These are phyloP conservation scores for Bursaphelenchus mucronatus DNA, from an alignment of 1,140 invertebrate species.

Conservation along the genomic window DNA sequence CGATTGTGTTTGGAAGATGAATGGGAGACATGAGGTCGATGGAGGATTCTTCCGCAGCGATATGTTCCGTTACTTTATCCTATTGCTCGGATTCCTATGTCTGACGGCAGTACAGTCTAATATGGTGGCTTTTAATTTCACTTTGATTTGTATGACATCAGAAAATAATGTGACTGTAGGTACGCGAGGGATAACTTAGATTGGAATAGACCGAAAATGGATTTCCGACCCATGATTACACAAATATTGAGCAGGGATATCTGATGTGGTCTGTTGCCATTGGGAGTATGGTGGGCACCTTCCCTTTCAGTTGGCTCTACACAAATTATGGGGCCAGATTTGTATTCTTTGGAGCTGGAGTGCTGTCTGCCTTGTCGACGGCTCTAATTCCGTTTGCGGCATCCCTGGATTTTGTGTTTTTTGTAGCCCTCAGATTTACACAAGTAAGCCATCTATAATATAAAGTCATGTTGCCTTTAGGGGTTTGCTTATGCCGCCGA, in stretches of 20 bases:
- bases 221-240: constrained; percentile 13
- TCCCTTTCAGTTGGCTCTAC: constrained; percentile 40
- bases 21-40: no score
- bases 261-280: constrained; percentile 34
- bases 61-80: constrained; percentile 22
- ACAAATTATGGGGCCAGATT: constrained; percentile 36
- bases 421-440: constrained; percentile 29
- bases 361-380: constrained; percentile 34
- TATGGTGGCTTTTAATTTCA: constrained; percentile 27
- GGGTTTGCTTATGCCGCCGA: constrained; percentile 18
- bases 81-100: constrained; percentile 19
- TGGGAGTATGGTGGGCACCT: constrained; percentile 37
- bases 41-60: not conserved
- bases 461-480: constrained; percentile 3
- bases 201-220: no score
- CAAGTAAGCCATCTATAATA: constrained; percentile 17
- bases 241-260: constrained; percentile 23
- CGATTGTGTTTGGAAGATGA: no score
- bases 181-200: no score
- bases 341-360: constrained; percentile 36
- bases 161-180: not conserved
- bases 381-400: constrained; percentile 35
- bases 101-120: constrained; percentile 17
- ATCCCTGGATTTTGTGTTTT: constrained; percentile 21
- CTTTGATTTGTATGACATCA: constrained; percentile 20